These are phyloP conservation scores for Acinonyx jubatus DNA, from an alignment of 2,113 vertebrate species.

Conservation along the genomic window DNA sequence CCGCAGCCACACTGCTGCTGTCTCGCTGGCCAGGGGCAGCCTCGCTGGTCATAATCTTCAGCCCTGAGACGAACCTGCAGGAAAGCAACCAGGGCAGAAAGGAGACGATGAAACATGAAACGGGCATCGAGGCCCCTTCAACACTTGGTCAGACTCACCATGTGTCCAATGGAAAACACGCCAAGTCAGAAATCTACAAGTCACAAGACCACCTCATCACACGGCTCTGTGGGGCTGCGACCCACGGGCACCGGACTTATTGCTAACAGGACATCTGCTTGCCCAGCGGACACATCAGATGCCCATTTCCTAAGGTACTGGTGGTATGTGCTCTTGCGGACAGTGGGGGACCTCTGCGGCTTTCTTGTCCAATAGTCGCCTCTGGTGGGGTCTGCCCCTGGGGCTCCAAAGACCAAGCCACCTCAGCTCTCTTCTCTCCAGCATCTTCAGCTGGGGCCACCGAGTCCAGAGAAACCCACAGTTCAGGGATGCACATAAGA, in stretches of 20 bases:
- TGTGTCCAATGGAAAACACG: accelerated
- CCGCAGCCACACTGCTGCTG: accelerated
- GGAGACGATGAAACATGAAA: no score
- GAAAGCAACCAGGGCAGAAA: background rate
- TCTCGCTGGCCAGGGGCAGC: accelerated
- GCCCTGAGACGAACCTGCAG: accelerated
- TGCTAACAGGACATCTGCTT: accelerated
- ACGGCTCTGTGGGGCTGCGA: accelerated
- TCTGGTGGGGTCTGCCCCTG: background rate
- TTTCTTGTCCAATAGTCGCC: accelerated
- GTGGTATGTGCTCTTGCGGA: accelerated
- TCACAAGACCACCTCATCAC: background rate
- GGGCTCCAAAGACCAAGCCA: background rate
- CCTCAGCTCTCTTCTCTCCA: background rate
- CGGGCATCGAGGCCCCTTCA: accelerated
- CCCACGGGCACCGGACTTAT: accelerated
- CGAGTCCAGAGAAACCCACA: background rate
- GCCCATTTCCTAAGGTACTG: accelerated
- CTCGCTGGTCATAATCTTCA: accelerated
- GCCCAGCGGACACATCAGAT: accelerated
- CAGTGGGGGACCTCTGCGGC: accelerated
- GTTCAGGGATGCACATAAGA: accelerated
- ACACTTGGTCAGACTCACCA: accelerated
- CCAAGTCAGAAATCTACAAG: background rate
- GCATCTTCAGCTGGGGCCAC: background rate